Evolutionary conservation across 2,113 vertebrate genomes (phyloP), one percentile per base, ranked within the genome.

Genomic region (Nothoprocta perdicaria): DNA sequence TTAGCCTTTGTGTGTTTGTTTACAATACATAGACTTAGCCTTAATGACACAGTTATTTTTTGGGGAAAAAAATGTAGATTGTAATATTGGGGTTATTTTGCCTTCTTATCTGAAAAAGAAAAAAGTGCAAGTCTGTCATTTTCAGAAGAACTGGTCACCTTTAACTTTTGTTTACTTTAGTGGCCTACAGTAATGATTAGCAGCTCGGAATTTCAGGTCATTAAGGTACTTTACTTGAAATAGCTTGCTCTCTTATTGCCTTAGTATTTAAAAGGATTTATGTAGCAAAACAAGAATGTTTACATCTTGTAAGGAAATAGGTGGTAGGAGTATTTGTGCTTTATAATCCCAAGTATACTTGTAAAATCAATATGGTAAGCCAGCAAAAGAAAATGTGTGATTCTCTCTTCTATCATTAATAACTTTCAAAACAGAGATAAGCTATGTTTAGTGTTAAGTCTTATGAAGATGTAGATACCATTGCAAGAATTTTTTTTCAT

Each of bases 151-250:
- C 10, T 43, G 23, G 71, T 22, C 35, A 43, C 10, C 10, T 65
- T 82, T 65, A 90, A 10, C 18, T 94, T 80, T 27, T 11, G 46
- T 81, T 90, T 76, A 16, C 33, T 86, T 93, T 40, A 23, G 62
- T 23, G 67, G 26, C 52, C 86, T 71, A 48, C 52, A 38, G 55
- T 81, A 79, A 46, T 55, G 18, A 53, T 75, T 55, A 83, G 10
- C 18, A 66, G 19, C n/a, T 84, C 48, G 89, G 67, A 87, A 95
- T 83, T 77, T 65, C 55, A 68, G 23, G 22, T 92, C 52, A 84
- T 24, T 76, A 80, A 76, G 60, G 18, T 73, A 31, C 48, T 78
- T 87, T 19, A 14, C 11, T 73, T 83, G 31, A 78, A 80, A 52
- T 43, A 43, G 61, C 2, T n/a, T 89, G 87, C 33, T 63, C 16